Evolutionary conservation across 2,888 invertebrate species (phyloP), one percentile per base, ranked within the genome.

Genomic region (Thyatira batis): DNA sequence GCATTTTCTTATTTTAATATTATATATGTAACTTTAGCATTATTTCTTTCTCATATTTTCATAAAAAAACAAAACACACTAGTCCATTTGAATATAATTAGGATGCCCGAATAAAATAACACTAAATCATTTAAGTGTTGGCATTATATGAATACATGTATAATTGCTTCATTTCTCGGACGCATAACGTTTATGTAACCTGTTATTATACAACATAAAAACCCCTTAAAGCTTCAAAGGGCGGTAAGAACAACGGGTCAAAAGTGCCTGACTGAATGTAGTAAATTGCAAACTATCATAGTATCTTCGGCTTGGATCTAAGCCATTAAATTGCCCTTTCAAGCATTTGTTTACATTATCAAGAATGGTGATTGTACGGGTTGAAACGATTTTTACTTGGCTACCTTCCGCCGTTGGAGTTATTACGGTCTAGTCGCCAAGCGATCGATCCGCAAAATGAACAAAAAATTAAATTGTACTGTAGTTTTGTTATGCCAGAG

Each of bases 261-360:
- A 11, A 11, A 25, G 13, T 30, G 28, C 3, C 9, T 52, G 54
- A 54, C 55, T 54, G 57, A 65, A 55, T 56, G 21, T 45, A 20
- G 44, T 20, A 59, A 63, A 67, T 53, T 57, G 61, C 63, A 48
- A 60, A 61, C 55, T 54, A 63, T 67, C 60, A 53, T 55, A 49
- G 52, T 61, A 57, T 67, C 61, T 67, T 43, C 54, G 54, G 54
- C n/a, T 52, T 62, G 64, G 67, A 67, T 63, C 63, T 59, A 63
- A 54, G 63, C 67, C 58, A 63, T 67, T 58, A 61, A 53, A 57
- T 50, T 57, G 52, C 44, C 52, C 43, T 52, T 59, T 43, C 56
- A 33, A 53, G 61, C 64, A 23, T 53, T 64, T 63, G 61, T 61
- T 63, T 13, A 33, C 33, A 11, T 13, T 33, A 23, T 23, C 23